Base-by-base conservation (phyloP, 2,797 vertebrate genomes). In the Kryptolebias ocellatus region DNA sequence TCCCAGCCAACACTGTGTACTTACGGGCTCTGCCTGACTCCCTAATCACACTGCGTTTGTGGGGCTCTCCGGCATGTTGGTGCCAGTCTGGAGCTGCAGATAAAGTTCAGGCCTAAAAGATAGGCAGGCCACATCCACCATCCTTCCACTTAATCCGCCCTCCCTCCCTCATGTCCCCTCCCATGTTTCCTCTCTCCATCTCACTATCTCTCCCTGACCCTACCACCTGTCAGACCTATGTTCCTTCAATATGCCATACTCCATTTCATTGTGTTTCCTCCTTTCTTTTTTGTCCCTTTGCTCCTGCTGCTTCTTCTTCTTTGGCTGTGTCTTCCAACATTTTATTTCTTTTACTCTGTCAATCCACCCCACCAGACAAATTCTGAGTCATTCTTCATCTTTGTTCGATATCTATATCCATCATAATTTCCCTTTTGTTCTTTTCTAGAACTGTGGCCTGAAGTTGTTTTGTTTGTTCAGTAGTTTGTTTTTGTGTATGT, bases 101-200 rank as follows among this genome's bases (percentile, higher is more conserved):
- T 92, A 92, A 91, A 88, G 84, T 83, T 83, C 62, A 72, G 76
- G 75, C 84, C 83, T 81, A 62, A 83, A 83, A 76, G 70, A 70
- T 52, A 80, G 64, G 72, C 65, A 49, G 82, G 39, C 70, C 74
- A 53, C 79, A 73, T 78, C 79, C 78, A 57, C 78, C 68, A 59
- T 82, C 83, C 74, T 81, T 70, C 76, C 37, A 34, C 74, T 75
- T 86, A 82, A 80, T 81, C 83, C 69, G 5, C 78, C 72, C 70
- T 71, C 68, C 64, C 62, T 44, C 31, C 58, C 70, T 70, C 70
- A 80, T 69, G 70, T 72, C 71, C 72, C 59, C 71, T 76, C 61
- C 71, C 70, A 71, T 76, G 66, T 80, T 79, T 60, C 62, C 76
- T 69, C 75, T 69, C 79, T 81, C 76, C 70, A 75, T 80, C 80